Evolutionary conservation across 2,888 invertebrate genomes (phyloP), one percentile per base, ranked within the genome.

Genomic region (Lasioglossum calceatum): DNA sequence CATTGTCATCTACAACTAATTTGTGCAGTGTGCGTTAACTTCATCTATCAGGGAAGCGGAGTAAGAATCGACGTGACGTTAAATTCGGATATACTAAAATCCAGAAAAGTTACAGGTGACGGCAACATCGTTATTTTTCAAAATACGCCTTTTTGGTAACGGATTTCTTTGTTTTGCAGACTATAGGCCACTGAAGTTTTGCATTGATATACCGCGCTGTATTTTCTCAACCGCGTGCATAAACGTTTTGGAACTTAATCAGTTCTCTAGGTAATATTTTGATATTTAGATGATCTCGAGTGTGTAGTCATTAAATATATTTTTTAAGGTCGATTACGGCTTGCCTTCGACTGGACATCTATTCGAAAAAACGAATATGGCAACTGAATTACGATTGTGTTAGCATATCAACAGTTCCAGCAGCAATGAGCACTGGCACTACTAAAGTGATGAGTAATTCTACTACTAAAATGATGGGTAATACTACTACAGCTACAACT

Each of bases 11-110:
- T 67, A 39, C 2, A 19, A 64, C 54, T 5, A 14, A 58, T 61
- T 54, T 19, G 82, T 88, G 10, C 81, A 95, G 94, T 95, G 44
- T 95, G 95, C 73, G 91, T 93, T 4, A 93, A 94, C 77, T 92
- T 94, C 54, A 87, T 79, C n/a, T 93, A 94, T 76, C 91, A 92
- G 78, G 80, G 79, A 5, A 93, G 91, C 73, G 93, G 92, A 19
- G 81, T 95, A n/a, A 92, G 91, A 47, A 85, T 93, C 5, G 92
- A 93, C 50, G 87, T 93, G 19, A 84, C 92, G 4, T 82, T 95
- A 87, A 90, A 93, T 61, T 89, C 89, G 0, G 79, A 86, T 12
- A 84, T 81, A 4, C 77, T 95, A 4, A 91, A 85, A 85, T 58
- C 91, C 4, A 92, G 85, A 64, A 92, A 89, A 12, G 77, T 94